A percentile compares a stretch with the other conserved stretches of the same genome.
Conservation (phyloP, 2,797 vertebrate genomes). For the Merluccius polli region DNA sequence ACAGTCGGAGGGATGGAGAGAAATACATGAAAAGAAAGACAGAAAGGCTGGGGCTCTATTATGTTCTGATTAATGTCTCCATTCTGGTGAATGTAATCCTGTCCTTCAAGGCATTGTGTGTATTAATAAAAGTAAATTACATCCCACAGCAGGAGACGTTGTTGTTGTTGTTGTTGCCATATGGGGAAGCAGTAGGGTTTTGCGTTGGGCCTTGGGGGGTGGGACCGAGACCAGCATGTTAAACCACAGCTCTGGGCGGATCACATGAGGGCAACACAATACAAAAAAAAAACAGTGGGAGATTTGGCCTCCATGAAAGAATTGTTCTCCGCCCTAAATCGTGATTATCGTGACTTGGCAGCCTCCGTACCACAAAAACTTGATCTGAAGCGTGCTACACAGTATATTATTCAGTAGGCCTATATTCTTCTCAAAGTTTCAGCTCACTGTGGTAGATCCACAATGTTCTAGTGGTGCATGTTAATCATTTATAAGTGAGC, state of each 20-base stretch:
- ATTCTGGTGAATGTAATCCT: constrained; percentile 64
- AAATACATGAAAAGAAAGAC: not conserved
- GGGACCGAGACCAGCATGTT: not conserved
- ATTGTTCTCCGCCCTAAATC: not conserved
- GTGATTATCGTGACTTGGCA: not conserved
- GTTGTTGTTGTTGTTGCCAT: constrained; percentile 43
- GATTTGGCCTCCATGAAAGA: not conserved
- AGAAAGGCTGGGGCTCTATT: constrained; percentile 66
- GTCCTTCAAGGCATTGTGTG: constrained; percentile 52
- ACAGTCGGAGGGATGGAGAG: too few species aligned
- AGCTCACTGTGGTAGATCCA: not conserved
- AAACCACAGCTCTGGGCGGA: not conserved
- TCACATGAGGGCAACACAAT: not conserved
- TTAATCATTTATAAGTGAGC: not conserved
- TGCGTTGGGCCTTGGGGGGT: constrained; percentile 20
- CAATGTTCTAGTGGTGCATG: not conserved
- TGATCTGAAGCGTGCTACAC: not conserved
- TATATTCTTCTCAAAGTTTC: not conserved
- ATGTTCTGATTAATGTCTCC: constrained; percentile 68
- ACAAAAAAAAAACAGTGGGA: not conserved
- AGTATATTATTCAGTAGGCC: not conserved
- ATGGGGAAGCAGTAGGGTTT: constrained; percentile 49
- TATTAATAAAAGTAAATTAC: constrained; percentile 47
- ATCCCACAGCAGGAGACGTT: constrained; percentile 53
- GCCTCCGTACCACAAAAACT: not conserved